Percentiles rank a stretch among this genome's conserved stretches.
phyloP scores from a whole-genome alignment of 1,140 invertebrate species.

The Araneus ventricosus region DNA sequence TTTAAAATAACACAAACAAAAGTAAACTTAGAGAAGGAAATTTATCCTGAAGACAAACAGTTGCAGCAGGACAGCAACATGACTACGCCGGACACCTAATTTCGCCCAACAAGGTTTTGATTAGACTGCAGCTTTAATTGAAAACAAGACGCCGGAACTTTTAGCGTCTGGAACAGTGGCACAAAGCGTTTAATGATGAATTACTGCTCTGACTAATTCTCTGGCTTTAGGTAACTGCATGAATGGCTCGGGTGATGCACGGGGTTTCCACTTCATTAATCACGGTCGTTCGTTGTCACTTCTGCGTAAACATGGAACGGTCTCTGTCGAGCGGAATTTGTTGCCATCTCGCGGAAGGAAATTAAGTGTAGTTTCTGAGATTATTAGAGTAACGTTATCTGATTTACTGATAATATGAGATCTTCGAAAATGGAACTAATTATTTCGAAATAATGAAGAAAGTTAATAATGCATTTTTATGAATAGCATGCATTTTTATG shows the following conservation, averaged over 20 bases:
- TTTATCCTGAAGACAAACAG: neutral
- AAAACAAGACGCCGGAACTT: neutral
- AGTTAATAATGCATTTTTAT: too few species aligned
- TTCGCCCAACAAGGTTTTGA: neutral
- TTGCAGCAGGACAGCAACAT: neutral
- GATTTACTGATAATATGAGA: too few species aligned
- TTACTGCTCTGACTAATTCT: neutral
- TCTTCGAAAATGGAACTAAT: too few species aligned
- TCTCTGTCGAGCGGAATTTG: neutral
- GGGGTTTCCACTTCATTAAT: neutral
- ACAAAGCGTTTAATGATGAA: conserved; percentile 6
- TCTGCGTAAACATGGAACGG: neutral
- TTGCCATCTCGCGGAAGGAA: neutral
- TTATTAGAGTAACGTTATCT: too few species aligned
- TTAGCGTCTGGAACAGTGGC: neutral
- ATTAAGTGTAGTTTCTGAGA: too few species aligned
- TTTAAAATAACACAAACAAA: neutral
- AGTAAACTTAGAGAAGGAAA: neutral
- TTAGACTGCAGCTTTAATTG: neutral
- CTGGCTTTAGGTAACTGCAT: neutral
- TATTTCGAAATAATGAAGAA: too few species aligned
- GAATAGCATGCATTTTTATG: too few species aligned
- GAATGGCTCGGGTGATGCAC: neutral
- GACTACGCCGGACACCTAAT: neutral
- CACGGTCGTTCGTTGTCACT: neutral